Evolutionary conservation across 2,888 invertebrate genomes (phyloP), one percentile per base, ranked within the genome.

Genomic region (Tribolium freemani): DNA sequence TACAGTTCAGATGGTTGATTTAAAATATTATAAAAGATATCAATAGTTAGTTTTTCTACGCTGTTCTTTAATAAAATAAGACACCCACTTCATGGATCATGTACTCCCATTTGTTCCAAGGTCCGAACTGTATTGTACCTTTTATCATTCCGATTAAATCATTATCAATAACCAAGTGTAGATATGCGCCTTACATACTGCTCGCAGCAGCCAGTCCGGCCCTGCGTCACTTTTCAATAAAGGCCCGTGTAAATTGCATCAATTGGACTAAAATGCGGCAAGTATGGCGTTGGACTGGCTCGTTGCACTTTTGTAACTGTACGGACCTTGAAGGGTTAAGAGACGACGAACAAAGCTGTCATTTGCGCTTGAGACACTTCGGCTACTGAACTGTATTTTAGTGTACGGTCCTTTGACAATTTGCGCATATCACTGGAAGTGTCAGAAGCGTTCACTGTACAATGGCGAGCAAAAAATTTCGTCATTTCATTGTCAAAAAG

Each of bases 371-470:
- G 72, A 68, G 75, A 78, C 78, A 78, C 78, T 76, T 77, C 76
- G 73, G 75, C 73, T 74, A 72, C 78, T 80, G 79, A 80, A 80
- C 79, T 79, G 80, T 79, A 80, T 78, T 54, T 69, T 76, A 76
- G 76, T 76, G 76, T 77, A 77, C 72, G 74, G 76, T 75, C 70
- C 77, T 73, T 26, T 78, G 77, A 80, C 81, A 79, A 83, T 80
- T 58, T 83, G 84, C 84, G 85, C 85, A 85, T 85, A 85, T 85
- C 85, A 85, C 81, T 83, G 82, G 82, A 82, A 83, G 83, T 84
- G 83, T 84, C 83, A 83, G 80, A 83, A 82, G 83, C 83, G 85
- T 85, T 84, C 85, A 85, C 82, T 83, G 82, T 82, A n/a, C n/a
- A n/a, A n/a, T n/a, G n/a, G n/a, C n/a, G n/a, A n/a, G n/a, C n/a